Base-by-base conservation (phyloP, 2,113 vertebrate genomes). In the Taurulus bubalis region DNA sequence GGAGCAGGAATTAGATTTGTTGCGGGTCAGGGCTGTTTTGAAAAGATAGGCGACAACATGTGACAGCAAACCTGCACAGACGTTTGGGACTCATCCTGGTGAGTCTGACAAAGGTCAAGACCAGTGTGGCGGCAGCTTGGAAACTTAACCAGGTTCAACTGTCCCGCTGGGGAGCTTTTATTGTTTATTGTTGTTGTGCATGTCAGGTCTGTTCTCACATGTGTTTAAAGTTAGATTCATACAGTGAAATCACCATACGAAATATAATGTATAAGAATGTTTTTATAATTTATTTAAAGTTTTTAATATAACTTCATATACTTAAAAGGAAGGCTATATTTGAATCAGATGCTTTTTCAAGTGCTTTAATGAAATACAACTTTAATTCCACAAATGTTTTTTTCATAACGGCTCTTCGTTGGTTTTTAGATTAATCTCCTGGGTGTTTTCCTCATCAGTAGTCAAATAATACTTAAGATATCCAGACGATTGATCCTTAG, bases 1-100 rank as follows among this genome's bases (percentile, higher is more conserved):
- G 80, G 75, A 89, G 74, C 76, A 77, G 82, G 82, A 85, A 95
- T 94, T 94, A 49, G 88, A 94, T 94, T 93, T 93, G 86, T 85
- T 81, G 77, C 55, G 51, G 80, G 85, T 90, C 89, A 49, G 78
- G 80, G 82, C 72, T 90, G 82, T 71, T 90, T 90, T 89, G 77
- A 85, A 84, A 84, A 80, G 53, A 85, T 24, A 71, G 67, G 71
- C 36, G 77, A 89, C 69, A 87, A 82, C 84, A 88, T 86, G 75
- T 82, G 75, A 91, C 87, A 81, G 73, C 47, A 26, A 70, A 67
- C 66, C 73, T 53, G 45, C 81, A 47, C 80, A 3, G 71, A 75
- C 74, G 14, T 75, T 38, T 59, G 59, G 84, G 83, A 79, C 63
- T 22, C 15, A 63, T 51, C 59, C 66, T 42, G 71, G 58, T 59